Base-by-base conservation (phyloP, 1,140 invertebrate species). In the Andrena cerasifolii region DNA sequence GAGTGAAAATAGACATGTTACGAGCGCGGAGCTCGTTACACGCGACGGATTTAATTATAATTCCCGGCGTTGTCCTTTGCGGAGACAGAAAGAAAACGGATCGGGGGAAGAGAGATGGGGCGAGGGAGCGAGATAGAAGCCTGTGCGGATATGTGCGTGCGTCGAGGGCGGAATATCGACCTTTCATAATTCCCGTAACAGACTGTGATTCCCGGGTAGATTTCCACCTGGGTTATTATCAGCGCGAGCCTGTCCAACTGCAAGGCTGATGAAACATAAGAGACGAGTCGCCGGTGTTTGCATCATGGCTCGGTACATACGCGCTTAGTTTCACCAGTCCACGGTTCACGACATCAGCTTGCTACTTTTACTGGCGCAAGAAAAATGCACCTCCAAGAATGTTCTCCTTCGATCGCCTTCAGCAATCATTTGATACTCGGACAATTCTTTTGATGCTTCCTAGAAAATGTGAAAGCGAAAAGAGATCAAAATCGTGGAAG, bases 181-280 rank as follows among this genome's bases (percentile, higher is more conserved):
- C 26, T 47, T 59, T 40, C 24, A 24, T 33, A 36, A 68, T 68
- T 49, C 53, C 62, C 31, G 21, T 45, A 12, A 1, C 14, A 5
- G 5, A n/a, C 16, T 4, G 5, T 56, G 40, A 28, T 74, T 33
- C 36, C 24, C 28, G 5, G 45, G 53, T 72, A 78, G 58, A 63
- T 49, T 49, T 56, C 67, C 36, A 67, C 5, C 36, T 75, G 43
- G 36, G 40, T 73, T 79, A n/a, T n/a, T n/a, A 73, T 61, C 70
- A 24, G 16, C 26, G 24, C 31, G 7, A 83, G 65, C 47, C 78
- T 70, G 51, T 54, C 6, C 36, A n/a, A 56, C 62, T 53, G 45
- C 80, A 49, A 28, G 40, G 43, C 26, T 83, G 82, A 83, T 66
- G 80, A 83, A 83, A 83, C n/a, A 26, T 8, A 33, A 18, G 14